Percentiles rank a stretch among this genome's conserved stretches.
Evolutionary conservation across 2,888 invertebrate species (phyloP).

Genomic region (Odiellus spinosus): DNA sequence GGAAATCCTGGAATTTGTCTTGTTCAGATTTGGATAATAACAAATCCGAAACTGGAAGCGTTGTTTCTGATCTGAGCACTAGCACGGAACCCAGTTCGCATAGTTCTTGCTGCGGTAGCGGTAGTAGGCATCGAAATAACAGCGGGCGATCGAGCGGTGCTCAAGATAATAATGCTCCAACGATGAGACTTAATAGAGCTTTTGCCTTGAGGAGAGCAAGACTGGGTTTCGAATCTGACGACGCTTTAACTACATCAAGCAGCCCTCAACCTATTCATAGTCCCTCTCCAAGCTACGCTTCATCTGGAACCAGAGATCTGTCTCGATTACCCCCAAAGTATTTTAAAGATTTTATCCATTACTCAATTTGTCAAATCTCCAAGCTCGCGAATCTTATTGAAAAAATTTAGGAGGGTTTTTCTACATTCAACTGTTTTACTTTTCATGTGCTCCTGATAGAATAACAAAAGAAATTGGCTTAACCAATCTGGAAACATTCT

Average conservation of each 20-base stretch:
- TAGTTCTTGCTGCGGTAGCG: conserved; percentile 12
- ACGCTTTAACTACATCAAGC: conserved; percentile 6
- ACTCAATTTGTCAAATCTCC: too few relatives aligned
- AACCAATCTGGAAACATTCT: too few relatives aligned
- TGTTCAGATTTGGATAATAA: conserved; percentile 15
- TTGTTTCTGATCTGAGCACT: conserved; percentile 21
- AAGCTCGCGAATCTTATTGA: too few relatives aligned
- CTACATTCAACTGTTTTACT: too few relatives aligned
- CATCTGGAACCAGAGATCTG: neutral
- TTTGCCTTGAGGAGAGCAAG: conserved; percentile 46
- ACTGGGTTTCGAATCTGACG: conserved; percentile 30
- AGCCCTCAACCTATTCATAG: conserved; percentile 3
- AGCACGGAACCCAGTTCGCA: conserved; percentile 16
- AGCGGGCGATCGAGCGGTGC: conserved; percentile 23
- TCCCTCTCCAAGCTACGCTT: conserved; percentile 6
- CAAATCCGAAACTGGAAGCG: conserved; percentile 20
- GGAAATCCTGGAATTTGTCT: conserved; percentile 12
- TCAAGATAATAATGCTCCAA: conserved; percentile 29
- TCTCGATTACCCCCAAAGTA: too few relatives aligned
- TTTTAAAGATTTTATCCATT: too few relatives aligned
- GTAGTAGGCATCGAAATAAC: conserved; percentile 20
- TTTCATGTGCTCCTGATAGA: too few relatives aligned
- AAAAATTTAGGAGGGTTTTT: too few relatives aligned
- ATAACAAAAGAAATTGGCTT: too few relatives aligned
- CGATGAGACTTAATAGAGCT: conserved; percentile 53